Evolutionary conservation across 2,113 vertebrate species (phyloP), one percentile per base, ranked within the genome.

Genomic region (Zosterops borbonicus): DNA sequence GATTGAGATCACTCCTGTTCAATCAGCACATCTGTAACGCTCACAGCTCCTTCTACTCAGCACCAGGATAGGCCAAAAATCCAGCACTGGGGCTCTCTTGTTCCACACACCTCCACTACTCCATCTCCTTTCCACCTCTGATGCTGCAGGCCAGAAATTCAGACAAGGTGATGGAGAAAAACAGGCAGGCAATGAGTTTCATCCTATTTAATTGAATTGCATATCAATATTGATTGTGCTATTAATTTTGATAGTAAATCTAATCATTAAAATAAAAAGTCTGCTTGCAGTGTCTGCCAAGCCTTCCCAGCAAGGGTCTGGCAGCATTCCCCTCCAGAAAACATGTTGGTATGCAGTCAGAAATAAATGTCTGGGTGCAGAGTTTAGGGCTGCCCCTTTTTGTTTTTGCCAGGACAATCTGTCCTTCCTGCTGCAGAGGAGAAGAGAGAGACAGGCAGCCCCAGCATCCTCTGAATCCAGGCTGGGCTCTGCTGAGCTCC

Each of bases 121-220:
- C n/a, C 68, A 29, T 29, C 39, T 67, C 21, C 42, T 46, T 27
- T 27, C 47, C 27, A 47, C 10, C 24, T 87, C 73, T 49, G 22
- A 25, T 50, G 22, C 55, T 77, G 24, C 16, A 90, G 42, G 74
- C 60, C 73, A 90, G 60, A 41, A 87, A 92, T 78, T 89, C 63
- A 59, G 60, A 62, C 50, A 92, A 58, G 4, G 2, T 85, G 79
- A 68, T 50, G 75, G 74, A 76, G 55, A 76, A 84, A 90, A 94
- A 63, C 84, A 94, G 0, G 4, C 56, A 86, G 91, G 93, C 92
- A 91, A 68, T 46, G 31, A 90, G 65, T 65, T 87, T 58, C 79
- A 90, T 80, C 91, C 71, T 83, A 71, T 92, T 96, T 92, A 96
- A 97, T 87, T 94, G 82, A 97, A 96, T 95, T 95, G 83, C 76